Evolutionary conservation across 92 coral and sea anemone species (phyloP).

Genomic region (Actinernus sp.): DNA sequence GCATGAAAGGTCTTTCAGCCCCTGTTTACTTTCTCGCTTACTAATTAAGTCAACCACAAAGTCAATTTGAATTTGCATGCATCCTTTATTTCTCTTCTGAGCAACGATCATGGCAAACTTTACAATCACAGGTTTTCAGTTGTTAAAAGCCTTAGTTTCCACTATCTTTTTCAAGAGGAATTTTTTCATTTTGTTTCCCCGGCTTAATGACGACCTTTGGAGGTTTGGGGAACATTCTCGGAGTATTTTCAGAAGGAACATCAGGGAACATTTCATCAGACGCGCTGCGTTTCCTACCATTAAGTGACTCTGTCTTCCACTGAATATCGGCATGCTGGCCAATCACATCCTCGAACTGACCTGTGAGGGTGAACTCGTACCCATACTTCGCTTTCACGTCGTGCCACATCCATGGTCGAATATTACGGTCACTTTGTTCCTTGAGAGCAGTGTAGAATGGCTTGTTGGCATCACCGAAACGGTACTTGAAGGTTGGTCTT

Average conservation of each 20-base stretch:
- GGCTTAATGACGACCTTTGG: neutral
- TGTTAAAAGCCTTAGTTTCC: neutral
- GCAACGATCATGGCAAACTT: too few species aligned
- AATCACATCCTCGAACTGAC: constrained; percentile 70
- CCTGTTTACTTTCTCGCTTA: too few species aligned
- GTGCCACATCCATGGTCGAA: constrained; percentile 76
- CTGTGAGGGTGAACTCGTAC: constrained; percentile 72
- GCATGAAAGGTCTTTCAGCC: too few species aligned
- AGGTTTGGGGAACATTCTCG: neutral
- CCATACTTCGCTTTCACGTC: constrained; percentile 33
- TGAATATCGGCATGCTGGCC: constrained; percentile 48
- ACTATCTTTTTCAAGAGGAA: neutral
- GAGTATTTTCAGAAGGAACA: neutral
- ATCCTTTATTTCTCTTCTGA: too few species aligned
- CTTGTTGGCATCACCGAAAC: constrained; percentile 22
- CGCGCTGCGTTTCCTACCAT: neutral
- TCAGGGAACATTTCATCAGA: neutral
- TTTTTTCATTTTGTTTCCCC: neutral
- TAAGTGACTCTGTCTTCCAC: constrained; percentile 26
- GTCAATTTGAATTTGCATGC: too few species aligned
- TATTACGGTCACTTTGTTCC: constrained; percentile 45
- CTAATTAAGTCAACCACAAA: too few species aligned
- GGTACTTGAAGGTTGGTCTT: constrained; percentile 51
- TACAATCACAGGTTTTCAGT: too few species aligned
- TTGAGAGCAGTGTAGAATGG: constrained; percentile 75